phyloP scores from a whole-genome alignment of 2,888 invertebrate species.

The Mycogona germanica region DNA sequence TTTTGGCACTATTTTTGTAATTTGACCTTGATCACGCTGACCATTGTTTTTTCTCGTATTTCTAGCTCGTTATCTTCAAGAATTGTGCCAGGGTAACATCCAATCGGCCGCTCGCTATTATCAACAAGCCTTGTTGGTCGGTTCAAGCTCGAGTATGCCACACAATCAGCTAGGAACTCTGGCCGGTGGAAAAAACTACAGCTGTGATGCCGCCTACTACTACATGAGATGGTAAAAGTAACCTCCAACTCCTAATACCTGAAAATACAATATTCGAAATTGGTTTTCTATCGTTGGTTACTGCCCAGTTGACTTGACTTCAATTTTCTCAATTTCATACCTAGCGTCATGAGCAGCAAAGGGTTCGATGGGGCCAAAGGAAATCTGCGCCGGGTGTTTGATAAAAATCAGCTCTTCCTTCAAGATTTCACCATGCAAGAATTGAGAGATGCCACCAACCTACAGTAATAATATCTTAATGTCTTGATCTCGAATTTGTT shows the following conservation, averaged over 20 bases:
- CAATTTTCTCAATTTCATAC: constrained; percentile 20
- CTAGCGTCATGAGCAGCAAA: constrained; percentile 49
- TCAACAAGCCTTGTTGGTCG: constrained; percentile 51
- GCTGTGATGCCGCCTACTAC: constrained; percentile 76
- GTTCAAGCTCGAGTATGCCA: constrained; percentile 70
- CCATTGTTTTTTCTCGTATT: constrained; percentile 17
- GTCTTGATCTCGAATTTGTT: too few species aligned
- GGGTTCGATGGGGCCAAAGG: constrained; percentile 84
- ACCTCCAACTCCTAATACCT: too few species aligned
- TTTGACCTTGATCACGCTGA: background rate
- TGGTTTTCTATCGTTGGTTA: background rate
- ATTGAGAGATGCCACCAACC: too few species aligned
- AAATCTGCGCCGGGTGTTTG: constrained; percentile 56
- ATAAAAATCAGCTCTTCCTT: constrained; percentile 36
- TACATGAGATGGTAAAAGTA: constrained; percentile 76
- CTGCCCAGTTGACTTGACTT: too few species aligned
- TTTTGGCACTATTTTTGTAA: too few species aligned
- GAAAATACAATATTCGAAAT: background rate
- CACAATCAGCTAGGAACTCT: constrained; percentile 89
- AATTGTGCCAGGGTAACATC: constrained; percentile 55
- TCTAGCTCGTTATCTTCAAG: constrained; percentile 63
- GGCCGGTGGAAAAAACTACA: constrained; percentile 62
- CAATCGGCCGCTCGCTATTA: constrained; percentile 70
- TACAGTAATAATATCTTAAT: too few species aligned
- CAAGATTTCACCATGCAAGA: constrained; percentile 6